phyloP scores from a whole-genome alignment of 2,888 invertebrate species.

The Apocheima hispidaria region DNA sequence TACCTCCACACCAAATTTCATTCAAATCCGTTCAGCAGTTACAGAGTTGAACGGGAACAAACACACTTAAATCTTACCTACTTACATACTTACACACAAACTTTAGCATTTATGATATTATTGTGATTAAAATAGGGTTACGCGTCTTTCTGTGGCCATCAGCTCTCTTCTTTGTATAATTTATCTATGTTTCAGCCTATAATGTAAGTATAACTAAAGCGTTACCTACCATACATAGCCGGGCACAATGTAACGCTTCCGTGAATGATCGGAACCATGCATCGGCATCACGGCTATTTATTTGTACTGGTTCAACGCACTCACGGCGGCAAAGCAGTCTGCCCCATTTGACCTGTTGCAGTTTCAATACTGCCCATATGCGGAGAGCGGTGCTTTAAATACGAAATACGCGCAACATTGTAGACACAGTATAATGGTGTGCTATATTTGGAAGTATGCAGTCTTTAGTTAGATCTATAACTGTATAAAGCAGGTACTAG shows the following conservation, averaged over 20 bases:
- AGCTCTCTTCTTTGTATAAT: too few relatives aligned
- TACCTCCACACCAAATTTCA: too few relatives aligned
- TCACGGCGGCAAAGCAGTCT: conserved; percentile 55
- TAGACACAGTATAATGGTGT: conserved; percentile 27
- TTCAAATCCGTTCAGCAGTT: too few relatives aligned
- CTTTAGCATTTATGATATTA: too few relatives aligned
- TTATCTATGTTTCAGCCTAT: neutral
- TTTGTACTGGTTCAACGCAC: conserved; percentile 73
- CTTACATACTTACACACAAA: too few relatives aligned
- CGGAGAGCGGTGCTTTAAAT: conserved; percentile 39
- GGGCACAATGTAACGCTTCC: conserved; percentile 57
- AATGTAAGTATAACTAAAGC: neutral
- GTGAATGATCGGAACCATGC: conserved; percentile 71
- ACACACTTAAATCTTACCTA: too few relatives aligned
- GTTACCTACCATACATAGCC: conserved; percentile 23
- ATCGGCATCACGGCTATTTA: conserved; percentile 59
- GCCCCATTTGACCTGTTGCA: conserved; percentile 54
- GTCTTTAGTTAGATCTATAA: neutral
- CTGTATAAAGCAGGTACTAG: too few relatives aligned
- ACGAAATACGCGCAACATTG: conserved; percentile 38
- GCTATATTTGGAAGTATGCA: conserved; percentile 13
- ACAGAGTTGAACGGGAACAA: too few relatives aligned
- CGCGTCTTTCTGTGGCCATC: too few relatives aligned
- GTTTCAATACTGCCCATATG: conserved; percentile 42
- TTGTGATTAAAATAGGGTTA: too few relatives aligned